phyloP scores from a whole-genome alignment of 2,888 invertebrate species.

The Cryptophagus acutangulus region DNA sequence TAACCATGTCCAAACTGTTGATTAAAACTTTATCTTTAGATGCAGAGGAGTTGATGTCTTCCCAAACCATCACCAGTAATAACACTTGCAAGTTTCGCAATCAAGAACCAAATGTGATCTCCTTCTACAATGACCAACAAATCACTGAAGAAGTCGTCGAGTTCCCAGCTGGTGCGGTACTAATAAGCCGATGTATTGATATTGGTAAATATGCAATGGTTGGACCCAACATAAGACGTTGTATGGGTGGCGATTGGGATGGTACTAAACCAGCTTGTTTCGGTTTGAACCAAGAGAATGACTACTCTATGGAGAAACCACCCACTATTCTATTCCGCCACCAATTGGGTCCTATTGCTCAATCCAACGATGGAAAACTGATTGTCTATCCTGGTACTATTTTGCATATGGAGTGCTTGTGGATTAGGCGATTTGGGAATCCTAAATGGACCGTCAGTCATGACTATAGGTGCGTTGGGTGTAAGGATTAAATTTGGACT shows the following conservation, averaged over 20 bases:
- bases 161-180: conserved; percentile 64
- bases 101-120: conserved; percentile 73
- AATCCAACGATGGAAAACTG: conserved; percentile 78
- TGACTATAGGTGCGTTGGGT: conserved; percentile 52
- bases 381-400: conserved; percentile 82
- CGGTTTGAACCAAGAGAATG: conserved; percentile 80
- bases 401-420: conserved; percentile 82
- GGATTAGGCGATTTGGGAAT: conserved; percentile 80
- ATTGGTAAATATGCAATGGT: conserved; percentile 82
- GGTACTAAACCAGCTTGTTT: conserved; percentile 72
- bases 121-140: conserved; percentile 75
- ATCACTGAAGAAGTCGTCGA: conserved; percentile 72
- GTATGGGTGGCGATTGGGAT: conserved; percentile 77
- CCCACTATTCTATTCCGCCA: conserved; percentile 81
- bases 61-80: conserved; percentile 48
- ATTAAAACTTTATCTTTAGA: conserved; percentile 25
- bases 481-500: conserved; percentile 1
- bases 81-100: conserved; percentile 72
- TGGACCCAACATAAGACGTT: conserved; percentile 65
- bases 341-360: conserved; percentile 77
- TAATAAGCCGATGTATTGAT: conserved; percentile 67
- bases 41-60: conserved; percentile 38
- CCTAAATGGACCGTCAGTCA: conserved; percentile 79
- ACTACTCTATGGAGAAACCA: conserved; percentile 82
- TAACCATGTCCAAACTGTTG: neutral